Conservation (phyloP, 2,797 vertebrate species). For the Xenentodon cancila region DNA sequence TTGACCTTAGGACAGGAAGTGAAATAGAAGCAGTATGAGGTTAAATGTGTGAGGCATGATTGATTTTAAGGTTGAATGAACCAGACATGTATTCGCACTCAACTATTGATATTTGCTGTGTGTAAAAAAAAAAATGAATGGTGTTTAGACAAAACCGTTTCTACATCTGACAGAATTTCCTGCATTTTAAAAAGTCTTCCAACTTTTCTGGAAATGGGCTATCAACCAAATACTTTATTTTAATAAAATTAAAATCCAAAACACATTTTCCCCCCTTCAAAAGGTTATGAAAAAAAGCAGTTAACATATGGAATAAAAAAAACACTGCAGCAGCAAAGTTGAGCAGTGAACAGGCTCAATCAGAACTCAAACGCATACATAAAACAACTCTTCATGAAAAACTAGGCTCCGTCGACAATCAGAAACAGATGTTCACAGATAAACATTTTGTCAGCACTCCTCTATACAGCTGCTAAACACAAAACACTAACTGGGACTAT, state of each 20-base stretch:
- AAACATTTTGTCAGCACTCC: slow-evolving; percentile 58
- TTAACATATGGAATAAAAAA: no score
- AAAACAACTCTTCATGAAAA: slow-evolving; percentile 60
- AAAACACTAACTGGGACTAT: slow-evolving; percentile 33
- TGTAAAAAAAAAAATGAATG: background rate
- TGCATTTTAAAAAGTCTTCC: no score
- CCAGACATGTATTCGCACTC: no score
- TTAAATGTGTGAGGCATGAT: background rate
- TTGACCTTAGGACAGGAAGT: slow-evolving; percentile 86
- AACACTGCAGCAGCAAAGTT: background rate
- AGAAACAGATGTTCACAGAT: slow-evolving; percentile 65
- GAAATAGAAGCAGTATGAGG: background rate
- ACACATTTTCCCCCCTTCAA: background rate
- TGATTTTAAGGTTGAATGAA: no score
- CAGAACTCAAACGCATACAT: slow-evolving; percentile 39
- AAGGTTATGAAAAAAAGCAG: background rate
- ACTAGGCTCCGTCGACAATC: slow-evolving; percentile 49
- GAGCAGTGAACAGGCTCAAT: slow-evolving; percentile 22
- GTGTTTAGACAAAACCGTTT: no score
- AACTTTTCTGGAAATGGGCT: no score
- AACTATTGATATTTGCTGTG: background rate
- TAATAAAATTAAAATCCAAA: no score
- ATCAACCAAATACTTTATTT: no score
- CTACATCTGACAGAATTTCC: no score
- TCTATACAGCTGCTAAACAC: slow-evolving; percentile 33